These are phyloP conservation scores for Corythornis leucogaster DNA, from an alignment of 2,797 vertebrate species.

Conservation along the genomic window DNA sequence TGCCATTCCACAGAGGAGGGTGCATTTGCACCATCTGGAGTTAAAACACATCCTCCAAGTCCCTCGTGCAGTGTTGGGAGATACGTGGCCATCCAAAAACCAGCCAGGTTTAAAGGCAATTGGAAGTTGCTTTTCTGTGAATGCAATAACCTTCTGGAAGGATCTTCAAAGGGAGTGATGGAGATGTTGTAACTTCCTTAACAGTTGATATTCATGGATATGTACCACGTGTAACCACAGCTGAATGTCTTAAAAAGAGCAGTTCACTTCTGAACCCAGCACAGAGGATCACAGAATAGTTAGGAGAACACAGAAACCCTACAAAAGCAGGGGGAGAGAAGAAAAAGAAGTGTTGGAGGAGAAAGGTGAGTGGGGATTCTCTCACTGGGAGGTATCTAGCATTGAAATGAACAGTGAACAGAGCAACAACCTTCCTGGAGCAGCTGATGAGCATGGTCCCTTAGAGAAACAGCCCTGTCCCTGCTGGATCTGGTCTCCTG, in stretches of 20 bases:
- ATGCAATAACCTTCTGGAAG: not conserved
- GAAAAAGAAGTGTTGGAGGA: not conserved
- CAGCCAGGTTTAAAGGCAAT: not conserved
- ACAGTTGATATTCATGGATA: not conserved
- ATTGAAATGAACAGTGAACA: conserved; percentile 9
- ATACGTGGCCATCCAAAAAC: not conserved
- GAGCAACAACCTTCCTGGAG: not conserved
- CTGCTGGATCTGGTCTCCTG: not conserved
- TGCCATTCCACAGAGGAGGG: not conserved
- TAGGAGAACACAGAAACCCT: not conserved
- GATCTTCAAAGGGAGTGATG: not conserved
- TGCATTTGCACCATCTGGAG: not conserved
- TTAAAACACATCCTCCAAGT: not conserved
- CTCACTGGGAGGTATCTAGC: not conserved
- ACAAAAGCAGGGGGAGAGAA: not conserved
- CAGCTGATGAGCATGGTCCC: not conserved
- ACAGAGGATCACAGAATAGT: not conserved
- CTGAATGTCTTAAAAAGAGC: not conserved
- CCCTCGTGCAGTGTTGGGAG: not conserved
- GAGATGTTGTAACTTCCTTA: not conserved
- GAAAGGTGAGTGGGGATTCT: not conserved
- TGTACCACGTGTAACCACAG: too few relatives aligned
- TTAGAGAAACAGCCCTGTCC: not conserved
- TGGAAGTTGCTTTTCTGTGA: not conserved
- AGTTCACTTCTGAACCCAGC: not conserved